Evolutionary conservation across 30 jellyfish, hydroid and myxozoan genomes (phyloP).

Genomic region (Pelagia noctiluca): DNA sequence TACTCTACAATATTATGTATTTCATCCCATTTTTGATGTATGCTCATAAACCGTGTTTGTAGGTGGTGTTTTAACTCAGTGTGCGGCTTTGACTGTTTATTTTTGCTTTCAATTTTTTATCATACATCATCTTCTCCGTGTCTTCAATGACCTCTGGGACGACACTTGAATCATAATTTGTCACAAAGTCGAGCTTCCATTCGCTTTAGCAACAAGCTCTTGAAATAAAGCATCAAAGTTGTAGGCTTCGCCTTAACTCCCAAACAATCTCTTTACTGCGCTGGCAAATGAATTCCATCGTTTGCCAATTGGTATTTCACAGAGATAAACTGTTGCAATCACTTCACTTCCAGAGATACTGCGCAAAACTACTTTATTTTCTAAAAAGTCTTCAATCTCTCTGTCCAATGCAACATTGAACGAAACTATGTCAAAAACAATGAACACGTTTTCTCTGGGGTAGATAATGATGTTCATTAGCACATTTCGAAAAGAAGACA

Average conservation of each 20-base stretch:
- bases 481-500: too few relatives aligned
- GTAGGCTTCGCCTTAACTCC: background rate
- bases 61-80: constrained; percentile 8
- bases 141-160: background rate
- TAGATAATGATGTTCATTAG: too few relatives aligned
- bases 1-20: too few relatives aligned
- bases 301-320: background rate
- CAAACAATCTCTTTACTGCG: background rate
- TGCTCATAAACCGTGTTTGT: background rate
- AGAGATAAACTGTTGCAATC: background rate
- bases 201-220: background rate
- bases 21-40: too few relatives aligned
- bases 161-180: background rate
- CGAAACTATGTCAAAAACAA: background rate
- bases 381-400: background rate
- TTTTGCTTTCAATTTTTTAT: background rate
- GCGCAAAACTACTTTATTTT: background rate
- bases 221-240: background rate
- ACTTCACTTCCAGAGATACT: too few relatives aligned
- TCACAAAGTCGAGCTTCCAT: background rate
- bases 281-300: background rate
- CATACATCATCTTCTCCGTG: background rate
- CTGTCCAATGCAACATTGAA: background rate
- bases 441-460: too few relatives aligned
- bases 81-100: background rate